phyloP scores from a whole-genome alignment of 2,888 invertebrate species.

The Polyommatus icarus region DNA sequence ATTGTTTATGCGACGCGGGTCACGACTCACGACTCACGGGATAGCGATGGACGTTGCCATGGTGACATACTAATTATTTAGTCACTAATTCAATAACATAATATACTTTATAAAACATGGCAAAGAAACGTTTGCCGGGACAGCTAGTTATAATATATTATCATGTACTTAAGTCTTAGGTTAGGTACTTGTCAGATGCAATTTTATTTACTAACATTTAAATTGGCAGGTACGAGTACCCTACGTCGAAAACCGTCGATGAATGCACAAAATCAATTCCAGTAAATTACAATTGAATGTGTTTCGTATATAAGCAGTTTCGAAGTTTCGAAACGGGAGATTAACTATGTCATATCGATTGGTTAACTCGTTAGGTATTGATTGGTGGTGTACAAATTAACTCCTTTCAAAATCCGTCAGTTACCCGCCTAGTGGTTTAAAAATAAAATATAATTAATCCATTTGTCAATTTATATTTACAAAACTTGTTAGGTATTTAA shows the following conservation, averaged over 20 bases:
- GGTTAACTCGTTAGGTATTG: not conserved
- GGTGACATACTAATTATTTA: too few relatives aligned
- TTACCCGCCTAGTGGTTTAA: not conserved
- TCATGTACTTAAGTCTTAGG: too few relatives aligned
- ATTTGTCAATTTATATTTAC: not conserved
- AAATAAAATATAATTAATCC: not conserved
- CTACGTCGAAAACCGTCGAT: not conserved
- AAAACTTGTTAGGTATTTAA: not conserved
- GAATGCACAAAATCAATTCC: conserved; percentile 40
- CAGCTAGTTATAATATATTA: too few relatives aligned
- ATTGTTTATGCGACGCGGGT: too few relatives aligned
- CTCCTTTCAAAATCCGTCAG: not conserved
- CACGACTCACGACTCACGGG: too few relatives aligned
- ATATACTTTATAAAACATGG: too few relatives aligned
- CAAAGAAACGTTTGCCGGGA: too few relatives aligned
- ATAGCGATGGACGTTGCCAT: too few relatives aligned
- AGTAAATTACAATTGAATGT: not conserved
- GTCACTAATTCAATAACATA: too few relatives aligned
- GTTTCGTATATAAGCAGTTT: not conserved
- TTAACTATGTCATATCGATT: not conserved
- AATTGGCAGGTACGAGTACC: not conserved
- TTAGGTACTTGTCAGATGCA: too few relatives aligned
- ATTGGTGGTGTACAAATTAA: not conserved
- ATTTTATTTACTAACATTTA: too few relatives aligned
- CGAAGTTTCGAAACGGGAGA: too few relatives aligned